Conservation (phyloP, 2,797 vertebrate species). For the Cichlasoma orientale region DNA sequence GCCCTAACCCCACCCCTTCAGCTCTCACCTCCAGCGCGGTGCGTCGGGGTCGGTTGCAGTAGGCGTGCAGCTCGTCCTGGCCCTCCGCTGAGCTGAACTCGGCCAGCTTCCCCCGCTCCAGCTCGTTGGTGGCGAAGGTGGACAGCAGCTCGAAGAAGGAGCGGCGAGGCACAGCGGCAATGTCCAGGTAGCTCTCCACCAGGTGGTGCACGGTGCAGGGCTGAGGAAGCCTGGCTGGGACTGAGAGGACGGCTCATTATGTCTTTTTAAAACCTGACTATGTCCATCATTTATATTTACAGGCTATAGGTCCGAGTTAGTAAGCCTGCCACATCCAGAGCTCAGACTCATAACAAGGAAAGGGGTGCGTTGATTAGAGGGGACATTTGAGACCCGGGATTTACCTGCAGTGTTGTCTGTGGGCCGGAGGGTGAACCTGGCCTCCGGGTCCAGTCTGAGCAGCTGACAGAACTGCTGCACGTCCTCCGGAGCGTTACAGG, state of each 20-base stretch:
- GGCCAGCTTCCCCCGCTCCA: conserved; percentile 89
- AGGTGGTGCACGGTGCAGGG: conserved; percentile 85
- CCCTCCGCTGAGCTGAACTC: conserved; percentile 89
- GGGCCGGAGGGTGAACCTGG: conserved; percentile 79
- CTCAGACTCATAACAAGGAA: background rate
- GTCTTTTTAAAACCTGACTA: too few relatives aligned
- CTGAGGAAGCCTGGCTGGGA: conserved; percentile 82
- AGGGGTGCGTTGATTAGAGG: background rate
- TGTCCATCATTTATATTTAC: background rate
- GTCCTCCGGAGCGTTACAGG: conserved; percentile 80
- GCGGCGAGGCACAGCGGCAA: conserved; percentile 88
- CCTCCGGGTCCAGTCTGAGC: conserved; percentile 83
- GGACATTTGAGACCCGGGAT: background rate
- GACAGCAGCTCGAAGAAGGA: conserved; percentile 92
- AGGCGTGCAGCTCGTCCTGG: conserved; percentile 88
- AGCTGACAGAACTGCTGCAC: conserved; percentile 86
- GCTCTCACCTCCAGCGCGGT: conserved; percentile 87
- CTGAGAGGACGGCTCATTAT: conserved; percentile 8
- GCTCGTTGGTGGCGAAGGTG: conserved; percentile 79
- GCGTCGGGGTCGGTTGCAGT: conserved; percentile 89
- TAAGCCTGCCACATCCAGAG: background rate
- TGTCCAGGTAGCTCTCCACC: conserved; percentile 86
- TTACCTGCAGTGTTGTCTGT: conserved; percentile 71
- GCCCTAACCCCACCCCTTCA: background rate
- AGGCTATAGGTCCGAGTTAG: background rate